Percentiles rank a stretch among this genome's conserved stretches.
Conservation (phyloP, 2,113 vertebrate species). For the Brevimyrus niger region DNA sequence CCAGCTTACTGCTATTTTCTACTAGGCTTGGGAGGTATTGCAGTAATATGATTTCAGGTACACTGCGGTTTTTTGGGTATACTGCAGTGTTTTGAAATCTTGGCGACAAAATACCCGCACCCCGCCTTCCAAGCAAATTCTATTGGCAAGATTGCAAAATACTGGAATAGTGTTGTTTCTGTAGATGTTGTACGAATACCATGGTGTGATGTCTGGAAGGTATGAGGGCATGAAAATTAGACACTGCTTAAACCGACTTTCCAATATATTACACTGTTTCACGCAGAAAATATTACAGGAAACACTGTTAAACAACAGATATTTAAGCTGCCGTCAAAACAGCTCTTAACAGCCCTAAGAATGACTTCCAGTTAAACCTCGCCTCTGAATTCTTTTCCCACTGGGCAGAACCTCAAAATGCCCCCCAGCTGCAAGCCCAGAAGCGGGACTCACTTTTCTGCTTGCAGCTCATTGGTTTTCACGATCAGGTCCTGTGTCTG, state of each 20-base stretch:
- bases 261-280: neutral
- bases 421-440: neutral
- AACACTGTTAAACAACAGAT: neutral
- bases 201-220: neutral
- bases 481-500: slow-evolving; percentile 94
- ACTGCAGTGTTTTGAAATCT: neutral
- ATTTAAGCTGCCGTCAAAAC: neutral
- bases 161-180: neutral
- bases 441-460: slow-evolving; percentile 78
- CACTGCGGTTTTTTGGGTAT: neutral
- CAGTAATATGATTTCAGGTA: neutral
- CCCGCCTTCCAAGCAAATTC: neutral
- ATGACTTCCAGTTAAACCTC: neutral
- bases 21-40: neutral
- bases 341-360: neutral
- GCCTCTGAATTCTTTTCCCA: neutral
- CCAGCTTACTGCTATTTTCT: neutral
- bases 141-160: neutral
- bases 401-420: neutral
- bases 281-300: neutral
- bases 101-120: neutral
- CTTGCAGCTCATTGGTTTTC: slow-evolving; percentile 95
- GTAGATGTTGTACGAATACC: neutral
- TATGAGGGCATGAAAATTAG: neutral
- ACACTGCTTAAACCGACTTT: neutral